A percentile compares a stretch with the other conserved stretches of the same genome.
Evolutionary conservation across 2,797 vertebrate genomes (phyloP).

Genomic region (Psittacula derbiana): DNA sequence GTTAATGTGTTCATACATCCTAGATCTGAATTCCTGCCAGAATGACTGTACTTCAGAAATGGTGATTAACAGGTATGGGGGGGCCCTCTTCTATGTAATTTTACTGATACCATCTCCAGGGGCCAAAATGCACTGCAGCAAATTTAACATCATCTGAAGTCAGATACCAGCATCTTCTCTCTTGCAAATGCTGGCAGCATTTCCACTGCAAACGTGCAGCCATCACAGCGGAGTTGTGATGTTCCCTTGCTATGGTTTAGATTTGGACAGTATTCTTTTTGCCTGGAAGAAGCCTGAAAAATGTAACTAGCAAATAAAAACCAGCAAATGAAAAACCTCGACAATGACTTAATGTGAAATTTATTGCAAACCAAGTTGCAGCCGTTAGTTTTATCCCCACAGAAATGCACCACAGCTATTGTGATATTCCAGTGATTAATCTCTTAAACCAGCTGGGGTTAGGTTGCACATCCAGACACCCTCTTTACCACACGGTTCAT

Average conservation of each 20-base stretch:
- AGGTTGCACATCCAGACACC: background rate
- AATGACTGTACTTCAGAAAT: conserved; percentile 18
- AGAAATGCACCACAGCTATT: background rate
- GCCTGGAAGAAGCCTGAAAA: background rate
- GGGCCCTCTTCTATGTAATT: background rate
- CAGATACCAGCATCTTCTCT: background rate
- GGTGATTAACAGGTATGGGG: background rate
- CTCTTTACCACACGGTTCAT: background rate
- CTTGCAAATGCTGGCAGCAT: background rate
- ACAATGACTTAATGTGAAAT: background rate
- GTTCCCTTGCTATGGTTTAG: background rate
- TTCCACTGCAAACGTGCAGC: background rate
- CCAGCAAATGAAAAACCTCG: background rate
- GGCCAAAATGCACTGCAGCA: background rate
- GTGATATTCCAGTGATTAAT: background rate
- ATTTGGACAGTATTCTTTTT: background rate
- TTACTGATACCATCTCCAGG: background rate
- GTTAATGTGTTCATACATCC: conserved; percentile 29
- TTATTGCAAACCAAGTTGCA: background rate
- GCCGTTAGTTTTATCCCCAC: background rate
- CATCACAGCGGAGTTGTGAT: background rate
- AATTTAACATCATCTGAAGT: background rate
- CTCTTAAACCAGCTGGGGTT: background rate
- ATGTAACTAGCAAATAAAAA: background rate
- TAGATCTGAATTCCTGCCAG: conserved; percentile 38